Conservation (phyloP, 2,888 invertebrate genomes). For the Callosobruchus maculatus region DNA sequence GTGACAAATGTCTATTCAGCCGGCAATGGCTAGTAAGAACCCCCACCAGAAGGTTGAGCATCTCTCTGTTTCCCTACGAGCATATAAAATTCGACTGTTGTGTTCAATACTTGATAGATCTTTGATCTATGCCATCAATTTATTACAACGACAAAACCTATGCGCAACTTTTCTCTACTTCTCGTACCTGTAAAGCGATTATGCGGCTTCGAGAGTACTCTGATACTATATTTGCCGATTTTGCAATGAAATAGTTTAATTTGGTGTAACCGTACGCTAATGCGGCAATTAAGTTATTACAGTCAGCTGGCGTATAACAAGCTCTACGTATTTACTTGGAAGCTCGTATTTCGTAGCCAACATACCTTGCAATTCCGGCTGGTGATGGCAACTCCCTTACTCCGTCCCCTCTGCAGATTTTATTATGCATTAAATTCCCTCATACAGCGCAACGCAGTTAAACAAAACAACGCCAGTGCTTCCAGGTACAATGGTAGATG, state of each 20-base stretch:
- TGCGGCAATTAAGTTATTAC: not conserved
- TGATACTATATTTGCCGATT: not conserved
- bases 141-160: no score
- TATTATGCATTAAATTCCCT: not conserved
- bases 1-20: no score
- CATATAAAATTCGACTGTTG: no score
- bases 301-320: not conserved
- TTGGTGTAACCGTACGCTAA: not conserved
- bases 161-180: no score
- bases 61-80: no score
- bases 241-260: not conserved
- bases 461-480: not conserved
- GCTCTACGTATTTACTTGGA: not conserved
- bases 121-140: no score
- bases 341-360: not conserved
- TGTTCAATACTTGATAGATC: no score
- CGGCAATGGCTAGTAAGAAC: no score
- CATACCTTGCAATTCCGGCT: not conserved
- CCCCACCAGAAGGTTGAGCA: no score
- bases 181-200: no score
- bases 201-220: no score
- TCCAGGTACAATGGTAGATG: not conserved
- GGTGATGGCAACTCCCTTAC: not conserved
- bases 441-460: not conserved
- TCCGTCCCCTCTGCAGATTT: not conserved